Evolutionary conservation across 2,888 invertebrate genomes (phyloP).

Genomic region (Odontomyia ornata): DNA sequence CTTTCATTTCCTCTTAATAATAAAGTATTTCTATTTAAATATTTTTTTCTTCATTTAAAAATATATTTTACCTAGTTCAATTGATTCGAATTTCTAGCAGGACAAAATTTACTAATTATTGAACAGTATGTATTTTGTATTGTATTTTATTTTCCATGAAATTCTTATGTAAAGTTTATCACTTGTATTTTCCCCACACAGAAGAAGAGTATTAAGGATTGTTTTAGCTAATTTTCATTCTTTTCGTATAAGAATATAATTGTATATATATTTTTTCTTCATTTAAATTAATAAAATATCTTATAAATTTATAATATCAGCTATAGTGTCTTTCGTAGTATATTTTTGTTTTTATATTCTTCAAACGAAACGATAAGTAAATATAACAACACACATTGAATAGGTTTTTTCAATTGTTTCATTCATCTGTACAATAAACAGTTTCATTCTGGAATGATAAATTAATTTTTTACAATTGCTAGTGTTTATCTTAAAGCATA

Average conservation of each 20-base stretch:
- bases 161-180: constrained; percentile 32
- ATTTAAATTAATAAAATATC: no score
- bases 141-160: constrained; percentile 6
- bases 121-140: not conserved
- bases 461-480: not conserved
- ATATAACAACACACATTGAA: not conserved
- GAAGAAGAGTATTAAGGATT: constrained; percentile 41
- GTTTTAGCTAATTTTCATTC: constrained; percentile 16
- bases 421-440: not conserved
- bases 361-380: not conserved
- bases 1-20: constrained; percentile 24
- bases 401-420: not conserved
- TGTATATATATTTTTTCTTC: not conserved
- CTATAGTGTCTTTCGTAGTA: not conserved
- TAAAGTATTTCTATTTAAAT: constrained; percentile 3
- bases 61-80: not conserved
- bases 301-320: not conserved
- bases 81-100: not conserved
- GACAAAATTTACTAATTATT: constrained; percentile 6
- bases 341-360: constrained; percentile 3
- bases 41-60: not conserved
- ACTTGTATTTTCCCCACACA: constrained; percentile 43
- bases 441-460: not conserved
- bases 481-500: not conserved
- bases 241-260: constrained; percentile 4